Conservation (phyloP, 2,797 vertebrate species). For the Perodicticus potto region DNA sequence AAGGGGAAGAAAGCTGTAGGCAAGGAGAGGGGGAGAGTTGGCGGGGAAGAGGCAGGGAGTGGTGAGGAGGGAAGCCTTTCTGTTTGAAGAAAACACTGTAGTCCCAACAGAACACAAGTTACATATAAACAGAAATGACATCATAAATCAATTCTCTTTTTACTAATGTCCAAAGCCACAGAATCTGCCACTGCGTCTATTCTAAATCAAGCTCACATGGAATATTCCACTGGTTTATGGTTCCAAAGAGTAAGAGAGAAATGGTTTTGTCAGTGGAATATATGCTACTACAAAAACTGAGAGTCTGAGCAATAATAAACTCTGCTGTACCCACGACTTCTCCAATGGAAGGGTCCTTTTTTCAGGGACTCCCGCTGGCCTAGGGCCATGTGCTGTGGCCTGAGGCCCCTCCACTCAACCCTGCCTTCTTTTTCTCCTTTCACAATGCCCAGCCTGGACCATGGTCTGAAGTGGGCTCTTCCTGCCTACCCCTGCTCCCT, state of each 20-base stretch:
- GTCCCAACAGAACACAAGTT: conserved; percentile 68
- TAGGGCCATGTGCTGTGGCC: background rate
- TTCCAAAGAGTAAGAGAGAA: conserved; percentile 65
- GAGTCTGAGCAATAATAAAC: background rate
- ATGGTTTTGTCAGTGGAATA: conserved; percentile 58
- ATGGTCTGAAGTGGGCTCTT: background rate
- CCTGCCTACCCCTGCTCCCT: background rate
- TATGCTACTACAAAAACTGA: conserved; percentile 59
- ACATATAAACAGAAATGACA: conserved; percentile 63
- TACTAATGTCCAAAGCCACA: conserved; percentile 64
- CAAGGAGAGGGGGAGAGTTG: background rate
- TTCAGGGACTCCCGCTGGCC: background rate
- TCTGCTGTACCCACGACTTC: background rate
- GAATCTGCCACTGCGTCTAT: conserved; percentile 26
- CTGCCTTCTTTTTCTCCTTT: background rate
- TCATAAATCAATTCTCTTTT: conserved; percentile 65
- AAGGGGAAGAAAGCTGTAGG: background rate
- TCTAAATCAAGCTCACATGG: conserved; percentile 62
- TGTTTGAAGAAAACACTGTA: conserved; percentile 36
- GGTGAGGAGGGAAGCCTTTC: background rate
- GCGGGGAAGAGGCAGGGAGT: background rate
- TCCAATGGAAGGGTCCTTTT: background rate
- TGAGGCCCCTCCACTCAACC: background rate
- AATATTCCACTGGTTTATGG: conserved; percentile 55
- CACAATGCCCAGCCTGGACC: background rate